phyloP scores from a whole-genome alignment of 2,888 invertebrate genomes.

The Philereme transversata region DNA sequence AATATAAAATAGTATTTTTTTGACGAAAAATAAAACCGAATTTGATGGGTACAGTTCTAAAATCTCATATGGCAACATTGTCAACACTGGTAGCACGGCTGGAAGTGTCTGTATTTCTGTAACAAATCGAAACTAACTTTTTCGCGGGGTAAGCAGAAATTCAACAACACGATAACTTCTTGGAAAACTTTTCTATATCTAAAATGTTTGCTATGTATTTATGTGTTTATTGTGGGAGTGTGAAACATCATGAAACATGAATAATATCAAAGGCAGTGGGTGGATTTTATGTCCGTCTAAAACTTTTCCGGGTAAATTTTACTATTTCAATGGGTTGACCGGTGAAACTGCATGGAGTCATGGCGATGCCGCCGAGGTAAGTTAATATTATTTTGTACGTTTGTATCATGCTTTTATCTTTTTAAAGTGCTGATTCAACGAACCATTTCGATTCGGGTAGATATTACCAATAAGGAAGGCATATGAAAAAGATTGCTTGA shows the following conservation, averaged over 20 bases:
- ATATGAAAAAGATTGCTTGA: too few relatives aligned
- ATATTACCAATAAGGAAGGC: neutral
- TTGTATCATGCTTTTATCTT: neutral
- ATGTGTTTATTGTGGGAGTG: slow-evolving; percentile 1
- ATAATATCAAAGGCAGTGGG: slow-evolving; percentile 47
- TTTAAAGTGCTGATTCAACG: neutral
- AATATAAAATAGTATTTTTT: too few relatives aligned
- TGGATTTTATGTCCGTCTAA: slow-evolving; percentile 69
- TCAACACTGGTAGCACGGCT: too few relatives aligned
- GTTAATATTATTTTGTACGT: neutral
- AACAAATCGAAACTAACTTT: slow-evolving; percentile 29
- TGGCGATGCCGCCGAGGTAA: slow-evolving; percentile 54
- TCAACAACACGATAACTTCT: neutral
- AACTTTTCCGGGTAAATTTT: slow-evolving; percentile 65
- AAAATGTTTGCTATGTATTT: too few relatives aligned
- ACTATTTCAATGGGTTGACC: slow-evolving; percentile 65
- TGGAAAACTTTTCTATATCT: neutral
- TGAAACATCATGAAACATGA: slow-evolving; percentile 40
- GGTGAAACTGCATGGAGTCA: slow-evolving; percentile 64
- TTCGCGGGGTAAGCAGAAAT: slow-evolving; percentile 55
- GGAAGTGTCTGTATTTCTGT: too few relatives aligned
- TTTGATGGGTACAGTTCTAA: too few relatives aligned
- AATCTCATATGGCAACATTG: too few relatives aligned
- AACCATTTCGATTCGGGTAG: neutral
- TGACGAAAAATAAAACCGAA: too few relatives aligned